phyloP scores from a whole-genome alignment of 2,113 vertebrate species.

The Myodes glareolus region DNA sequence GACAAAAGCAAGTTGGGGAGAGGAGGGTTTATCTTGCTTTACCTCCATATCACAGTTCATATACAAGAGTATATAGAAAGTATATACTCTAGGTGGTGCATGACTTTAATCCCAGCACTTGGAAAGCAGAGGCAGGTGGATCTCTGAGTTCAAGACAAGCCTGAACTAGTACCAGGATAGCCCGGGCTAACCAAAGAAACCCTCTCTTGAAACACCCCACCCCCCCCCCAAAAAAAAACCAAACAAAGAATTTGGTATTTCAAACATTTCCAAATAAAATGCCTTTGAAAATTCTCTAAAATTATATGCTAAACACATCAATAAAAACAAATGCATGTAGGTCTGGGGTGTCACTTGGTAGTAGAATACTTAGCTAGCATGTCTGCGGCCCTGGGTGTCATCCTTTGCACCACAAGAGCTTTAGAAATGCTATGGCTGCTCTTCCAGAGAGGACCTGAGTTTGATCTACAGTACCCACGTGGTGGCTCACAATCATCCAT shows the following conservation, averaged over 20 bases:
- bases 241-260: neutral
- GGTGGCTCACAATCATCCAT: neutral
- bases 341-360: no score
- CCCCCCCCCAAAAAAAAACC: neutral
- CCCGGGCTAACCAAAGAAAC: neutral
- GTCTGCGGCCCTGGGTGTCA: neutral
- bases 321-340: neutral
- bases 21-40: neutral
- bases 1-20: neutral
- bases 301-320: slow-evolving; percentile 7
- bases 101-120: neutral
- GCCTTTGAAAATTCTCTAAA: neutral
- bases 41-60: neutral
- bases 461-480: neutral
- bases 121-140: neutral
- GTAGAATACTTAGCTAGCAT: neutral
- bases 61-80: neutral
- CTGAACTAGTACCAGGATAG: neutral
- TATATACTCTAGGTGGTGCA: neutral
- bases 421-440: neutral
- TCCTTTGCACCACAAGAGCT: neutral
- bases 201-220: neutral
- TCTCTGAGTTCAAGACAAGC: neutral
- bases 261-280: slow-evolving; percentile 36
- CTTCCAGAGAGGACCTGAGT: neutral